phyloP scores from a whole-genome alignment of 2,888 invertebrate species.

The Heterodera filipjevi region DNA sequence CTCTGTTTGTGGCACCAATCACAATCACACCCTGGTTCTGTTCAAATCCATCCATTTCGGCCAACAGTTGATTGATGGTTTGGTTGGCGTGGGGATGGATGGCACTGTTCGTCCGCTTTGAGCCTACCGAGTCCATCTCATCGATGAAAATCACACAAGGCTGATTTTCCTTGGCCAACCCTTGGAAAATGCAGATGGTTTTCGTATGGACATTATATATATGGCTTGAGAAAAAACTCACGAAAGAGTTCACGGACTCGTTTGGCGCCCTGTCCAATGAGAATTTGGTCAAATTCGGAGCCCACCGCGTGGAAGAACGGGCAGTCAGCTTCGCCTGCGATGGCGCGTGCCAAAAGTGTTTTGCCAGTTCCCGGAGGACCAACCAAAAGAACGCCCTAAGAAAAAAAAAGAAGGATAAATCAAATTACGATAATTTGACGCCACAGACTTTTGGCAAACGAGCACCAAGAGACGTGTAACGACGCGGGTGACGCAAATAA shows the following conservation, averaged over 20 bases:
- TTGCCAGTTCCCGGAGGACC: slow-evolving; percentile 84
- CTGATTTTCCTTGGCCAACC: slow-evolving; percentile 69
- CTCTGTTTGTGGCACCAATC: slow-evolving; percentile 90
- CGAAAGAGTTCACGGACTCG: slow-evolving; percentile 88
- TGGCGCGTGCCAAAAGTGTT: slow-evolving; percentile 91
- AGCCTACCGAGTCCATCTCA: slow-evolving; percentile 98
- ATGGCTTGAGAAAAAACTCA: slow-evolving; percentile 67
- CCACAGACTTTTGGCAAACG: slow-evolving; percentile 83
- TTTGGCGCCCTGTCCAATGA: slow-evolving; percentile 95
- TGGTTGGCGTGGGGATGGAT: slow-evolving; percentile 98
- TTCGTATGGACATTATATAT: background rate
- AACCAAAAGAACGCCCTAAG: slow-evolving; percentile 69
- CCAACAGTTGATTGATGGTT: slow-evolving; percentile 94
- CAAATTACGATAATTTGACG: background rate
- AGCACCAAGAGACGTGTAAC: slow-evolving; percentile 75
- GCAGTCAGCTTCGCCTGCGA: slow-evolving; percentile 95
- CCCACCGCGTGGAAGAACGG: slow-evolving; percentile 99
- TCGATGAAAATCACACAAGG: slow-evolving; percentile 99
- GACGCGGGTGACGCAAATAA: slow-evolving; percentile 77
- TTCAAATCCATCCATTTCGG: slow-evolving; percentile 91
- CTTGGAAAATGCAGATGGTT: slow-evolving; percentile 22
- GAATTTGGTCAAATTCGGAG: slow-evolving; percentile 96
- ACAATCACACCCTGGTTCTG: slow-evolving; percentile 85
- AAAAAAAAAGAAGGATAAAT: background rate
- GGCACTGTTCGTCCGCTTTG: slow-evolving; percentile 73